Conservation (phyloP, 2,888 invertebrate species). For the Craniophora ligustri region DNA sequence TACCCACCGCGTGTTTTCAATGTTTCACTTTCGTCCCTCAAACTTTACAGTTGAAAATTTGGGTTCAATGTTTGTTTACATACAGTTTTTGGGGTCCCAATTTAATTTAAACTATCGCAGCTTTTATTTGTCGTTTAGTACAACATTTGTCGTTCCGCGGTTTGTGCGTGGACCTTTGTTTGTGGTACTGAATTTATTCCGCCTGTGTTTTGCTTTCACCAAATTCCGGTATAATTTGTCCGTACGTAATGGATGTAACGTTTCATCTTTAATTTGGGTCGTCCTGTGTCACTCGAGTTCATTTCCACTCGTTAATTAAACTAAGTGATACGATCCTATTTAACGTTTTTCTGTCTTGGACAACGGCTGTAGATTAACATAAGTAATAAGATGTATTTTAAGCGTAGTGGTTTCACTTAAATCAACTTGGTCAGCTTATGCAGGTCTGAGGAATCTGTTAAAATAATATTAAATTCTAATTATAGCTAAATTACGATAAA, state of each 20-base stretch:
- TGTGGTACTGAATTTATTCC: conserved; percentile 75
- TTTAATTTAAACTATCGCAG: conserved; percentile 87
- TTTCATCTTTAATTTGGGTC: conserved; percentile 84
- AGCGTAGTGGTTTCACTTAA: conserved; percentile 45
- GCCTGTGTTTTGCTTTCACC: conserved; percentile 68
- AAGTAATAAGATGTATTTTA: conserved; percentile 38
- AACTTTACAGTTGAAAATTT: conserved; percentile 71
- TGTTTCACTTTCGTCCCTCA: conserved; percentile 74
- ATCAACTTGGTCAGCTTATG: conserved; percentile 5
- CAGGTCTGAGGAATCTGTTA: too few species aligned
- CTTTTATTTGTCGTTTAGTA: conserved; percentile 87
- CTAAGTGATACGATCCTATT: conserved; percentile 67
- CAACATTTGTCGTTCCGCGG: conserved; percentile 80
- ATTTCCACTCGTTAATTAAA: conserved; percentile 73
- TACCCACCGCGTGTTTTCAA: conserved; percentile 74
- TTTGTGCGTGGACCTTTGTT: conserved; percentile 77
- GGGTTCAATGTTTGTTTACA: conserved; percentile 81
- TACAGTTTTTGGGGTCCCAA: conserved; percentile 84
- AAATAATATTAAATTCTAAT: not conserved
- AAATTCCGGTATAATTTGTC: conserved; percentile 78
- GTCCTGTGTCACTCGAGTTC: conserved; percentile 70
- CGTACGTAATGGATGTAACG: conserved; percentile 72
- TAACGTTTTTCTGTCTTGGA: conserved; percentile 49
- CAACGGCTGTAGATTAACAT: conserved; percentile 41
- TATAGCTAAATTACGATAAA: too few species aligned